Evolutionary conservation across 1,140 invertebrate species (phyloP), one percentile per base, ranked within the genome.

Genomic region (Saccostrea cuccullata): DNA sequence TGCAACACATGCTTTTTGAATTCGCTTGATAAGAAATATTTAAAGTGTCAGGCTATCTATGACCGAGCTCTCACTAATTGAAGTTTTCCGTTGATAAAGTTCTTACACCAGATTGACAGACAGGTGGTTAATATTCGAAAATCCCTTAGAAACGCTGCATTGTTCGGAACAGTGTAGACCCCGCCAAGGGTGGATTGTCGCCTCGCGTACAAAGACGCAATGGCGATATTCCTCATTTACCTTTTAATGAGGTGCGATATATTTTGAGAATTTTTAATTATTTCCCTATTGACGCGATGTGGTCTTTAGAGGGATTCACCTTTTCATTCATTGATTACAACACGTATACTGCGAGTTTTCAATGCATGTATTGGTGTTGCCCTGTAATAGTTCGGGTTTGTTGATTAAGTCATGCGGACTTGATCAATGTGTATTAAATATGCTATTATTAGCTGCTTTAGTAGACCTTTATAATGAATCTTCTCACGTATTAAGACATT

Each of bases 161-260:
- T 30, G 70, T 6, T 30, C 23, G 26, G 23, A n/a, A 77, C 26
- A 30, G 70, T 77, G 23, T 36, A 6, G 20, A 1, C 2, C 20
- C 15, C 60, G 60, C 23, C 60, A 67, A 67, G 60, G 20, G 20
- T 23, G 5, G 47, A 64, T n/a, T 20, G 26, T 15, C 23, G 26
- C 26, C 30, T 30, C 15, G 6, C 23, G 30, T 15, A 77, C 30
- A 77, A 77, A 77, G 26, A 8, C 70, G 4, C 26, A 26, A 12
- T 26, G 30, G 9, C 26, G 23, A 30, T 30, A 77, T 77, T 26
- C 70, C 70, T 77, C 70, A 77, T 77, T 77, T 77, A 77, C 70
- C 30, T 77, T 77, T 77, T 36, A 77, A 77, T 77, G 30, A 77
- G 70, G 70, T 77, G 70, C 12, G 70, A 77, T 77, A 77, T 77